These are phyloP conservation scores for Scartelaos histophorus DNA, from an alignment of 2,113 vertebrate genomes.

Conservation along the genomic window DNA sequence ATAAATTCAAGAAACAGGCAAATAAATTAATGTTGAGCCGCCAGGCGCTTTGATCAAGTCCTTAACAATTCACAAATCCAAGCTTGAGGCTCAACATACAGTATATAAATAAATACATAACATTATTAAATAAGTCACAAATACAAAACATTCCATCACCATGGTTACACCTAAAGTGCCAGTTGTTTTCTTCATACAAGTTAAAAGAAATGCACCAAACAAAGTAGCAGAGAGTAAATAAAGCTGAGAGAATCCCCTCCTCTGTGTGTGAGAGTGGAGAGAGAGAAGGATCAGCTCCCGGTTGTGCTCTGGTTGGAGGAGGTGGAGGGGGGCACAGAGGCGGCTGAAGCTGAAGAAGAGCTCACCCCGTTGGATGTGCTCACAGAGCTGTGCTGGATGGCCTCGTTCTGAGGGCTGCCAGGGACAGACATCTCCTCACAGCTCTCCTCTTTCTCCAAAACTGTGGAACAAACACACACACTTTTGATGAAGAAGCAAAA, in stretches of 20 bases:
- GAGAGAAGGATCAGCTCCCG: constrained; percentile 89
- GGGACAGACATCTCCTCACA: constrained; percentile 94
- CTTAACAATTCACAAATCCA: constrained; percentile 55
- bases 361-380: constrained; percentile 97
- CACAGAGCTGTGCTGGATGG: constrained; percentile 97
- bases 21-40: constrained; percentile 78
- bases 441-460: constrained; percentile 92
- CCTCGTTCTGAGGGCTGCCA: constrained; percentile 90
- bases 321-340: constrained; percentile 82
- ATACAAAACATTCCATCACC: constrained; percentile 70
- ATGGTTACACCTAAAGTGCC: constrained; percentile 78
- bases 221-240: constrained; percentile 62
- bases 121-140: constrained; percentile 68
- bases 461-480: constrained; percentile 56
- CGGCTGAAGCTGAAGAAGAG: constrained; percentile 83
- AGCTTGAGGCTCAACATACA: constrained; percentile 25
- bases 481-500: neutral
- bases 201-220: constrained; percentile 56
- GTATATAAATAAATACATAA: constrained; percentile 41
- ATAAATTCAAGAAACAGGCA: constrained; percentile 63
- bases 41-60: constrained; percentile 89
- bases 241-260: constrained; percentile 69
- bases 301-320: constrained; percentile 90
- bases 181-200: constrained; percentile 68
- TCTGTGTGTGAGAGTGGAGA: constrained; percentile 77